Evolutionary conservation across 1,140 invertebrate species (phyloP).

Genomic region (Drosophila watanabei): DNA sequence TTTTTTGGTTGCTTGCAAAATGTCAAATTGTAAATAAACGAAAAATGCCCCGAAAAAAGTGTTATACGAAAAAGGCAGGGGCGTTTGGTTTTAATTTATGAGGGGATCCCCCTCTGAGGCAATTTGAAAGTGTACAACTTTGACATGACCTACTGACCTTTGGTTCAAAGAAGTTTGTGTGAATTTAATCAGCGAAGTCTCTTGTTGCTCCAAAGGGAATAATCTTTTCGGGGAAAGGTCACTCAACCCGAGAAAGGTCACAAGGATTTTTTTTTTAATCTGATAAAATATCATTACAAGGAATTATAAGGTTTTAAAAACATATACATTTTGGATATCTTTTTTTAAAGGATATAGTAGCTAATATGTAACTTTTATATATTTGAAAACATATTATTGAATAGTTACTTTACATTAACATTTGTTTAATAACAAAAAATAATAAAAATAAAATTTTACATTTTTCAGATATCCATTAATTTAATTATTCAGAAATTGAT

Average conservation of each 20-base stretch:
- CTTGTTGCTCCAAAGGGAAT: background rate
- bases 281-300: background rate
- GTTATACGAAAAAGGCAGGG: slow-evolving; percentile 63
- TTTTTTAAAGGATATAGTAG: background rate
- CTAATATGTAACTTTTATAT: background rate
- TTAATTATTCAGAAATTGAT: background rate
- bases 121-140: background rate
- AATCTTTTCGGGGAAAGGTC: background rate
- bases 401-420: no score
- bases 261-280: background rate
- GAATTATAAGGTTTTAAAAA: background rate
- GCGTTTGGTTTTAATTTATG: background rate
- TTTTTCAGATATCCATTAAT: background rate
- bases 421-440: no score
- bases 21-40: slow-evolving; percentile 83
- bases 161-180: background rate
- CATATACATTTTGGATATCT: background rate
- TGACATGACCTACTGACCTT: slow-evolving; percentile 26
- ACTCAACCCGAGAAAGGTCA: background rate
- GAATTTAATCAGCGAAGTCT: background rate
- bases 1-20: slow-evolving; percentile 60
- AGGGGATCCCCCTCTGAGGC: background rate
- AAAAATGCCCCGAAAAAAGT: slow-evolving; percentile 64
- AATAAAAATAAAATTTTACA: no score
- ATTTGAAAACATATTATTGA: background rate